Evolutionary conservation across 1,140 invertebrate species (phyloP).

Genomic region (Thalassaphorura encarpata): DNA sequence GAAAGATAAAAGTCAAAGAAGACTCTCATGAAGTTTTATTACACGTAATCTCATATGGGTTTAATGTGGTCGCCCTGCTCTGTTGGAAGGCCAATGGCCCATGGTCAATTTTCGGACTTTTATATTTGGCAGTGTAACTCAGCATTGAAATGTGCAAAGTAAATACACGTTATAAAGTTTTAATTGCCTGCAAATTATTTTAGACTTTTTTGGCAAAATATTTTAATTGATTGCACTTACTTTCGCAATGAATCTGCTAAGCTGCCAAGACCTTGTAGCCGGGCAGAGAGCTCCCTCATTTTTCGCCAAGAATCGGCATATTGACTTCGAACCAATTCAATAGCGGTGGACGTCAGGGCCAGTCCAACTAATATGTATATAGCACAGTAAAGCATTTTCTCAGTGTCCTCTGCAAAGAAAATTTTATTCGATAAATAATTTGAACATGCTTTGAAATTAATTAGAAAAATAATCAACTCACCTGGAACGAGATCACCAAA

Average conservation of each 20-base stretch:
- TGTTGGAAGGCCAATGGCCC: too few relatives aligned
- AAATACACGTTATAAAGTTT: not conserved
- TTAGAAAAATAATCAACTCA: slow-evolving; percentile 40
- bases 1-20: too few relatives aligned
- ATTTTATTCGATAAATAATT: not conserved
- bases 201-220: too few relatives aligned
- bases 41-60: too few relatives aligned
- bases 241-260: slow-evolving; percentile 63
- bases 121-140: too few relatives aligned
- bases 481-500: slow-evolving; percentile 85
- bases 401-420: slow-evolving; percentile 55
- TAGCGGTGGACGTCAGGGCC: slow-evolving; percentile 87
- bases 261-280: slow-evolving; percentile 61
- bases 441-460: not conserved
- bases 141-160: too few relatives aligned
- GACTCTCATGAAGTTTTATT: too few relatives aligned
- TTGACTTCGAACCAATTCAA: slow-evolving; percentile 72
- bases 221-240: slow-evolving; percentile 15
- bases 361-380: slow-evolving; percentile 87
- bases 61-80: too few relatives aligned
- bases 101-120: too few relatives aligned
- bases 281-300: slow-evolving; percentile 37
- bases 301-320: slow-evolving; percentile 75
- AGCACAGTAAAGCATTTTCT: slow-evolving; percentile 80
- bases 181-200: too few relatives aligned